A percentile compares a stretch with the other conserved stretches of the same genome.
phyloP scores from a whole-genome alignment of 2,888 invertebrate species.

The Epinotia nisella region DNA sequence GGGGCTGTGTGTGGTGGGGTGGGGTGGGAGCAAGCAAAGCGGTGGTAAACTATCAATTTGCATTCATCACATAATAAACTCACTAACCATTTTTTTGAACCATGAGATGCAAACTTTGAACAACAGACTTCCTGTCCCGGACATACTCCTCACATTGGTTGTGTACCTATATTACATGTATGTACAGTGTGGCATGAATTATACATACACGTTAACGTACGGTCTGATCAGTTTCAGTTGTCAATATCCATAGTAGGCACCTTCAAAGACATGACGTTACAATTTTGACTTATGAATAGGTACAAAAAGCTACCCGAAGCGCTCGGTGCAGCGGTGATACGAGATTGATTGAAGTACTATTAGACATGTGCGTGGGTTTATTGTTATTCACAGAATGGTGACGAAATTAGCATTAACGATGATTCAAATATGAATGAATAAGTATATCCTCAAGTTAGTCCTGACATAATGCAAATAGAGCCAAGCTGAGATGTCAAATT shows the following conservation, averaged over 20 bases:
- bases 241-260: slow-evolving; percentile 23
- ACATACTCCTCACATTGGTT: slow-evolving; percentile 56
- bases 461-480: slow-evolving; percentile 50
- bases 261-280: slow-evolving; percentile 12
- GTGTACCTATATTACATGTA: slow-evolving; percentile 44
- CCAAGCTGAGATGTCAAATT: slow-evolving; percentile 45
- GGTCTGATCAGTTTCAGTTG: slow-evolving; percentile 39
- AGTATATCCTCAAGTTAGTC: slow-evolving; percentile 48
- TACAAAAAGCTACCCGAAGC: slow-evolving; percentile 26
- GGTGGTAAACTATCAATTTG: not conserved
- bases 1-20: too few species aligned
- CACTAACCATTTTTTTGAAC: slow-evolving; percentile 9
- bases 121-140: slow-evolving; percentile 63
- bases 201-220: slow-evolving; percentile 49
- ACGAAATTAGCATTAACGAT: slow-evolving; percentile 61
- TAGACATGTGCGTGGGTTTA: slow-evolving; percentile 64
- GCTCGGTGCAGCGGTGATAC: slow-evolving; percentile 27
- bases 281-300: slow-evolving; percentile 27
- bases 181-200: slow-evolving; percentile 56
- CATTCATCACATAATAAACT: slow-evolving; percentile 13
- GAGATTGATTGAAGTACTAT: slow-evolving; percentile 54
- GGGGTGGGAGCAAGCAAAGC: too few species aligned
- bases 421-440: slow-evolving; percentile 66
- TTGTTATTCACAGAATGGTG: slow-evolving; percentile 66
- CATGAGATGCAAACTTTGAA: slow-evolving; percentile 29